Percentiles rank a stretch among this genome's conserved stretches.
These are phyloP conservation scores for Grallaria varia DNA, from an alignment of 2,113 vertebrate species.

Conservation along the genomic window DNA sequence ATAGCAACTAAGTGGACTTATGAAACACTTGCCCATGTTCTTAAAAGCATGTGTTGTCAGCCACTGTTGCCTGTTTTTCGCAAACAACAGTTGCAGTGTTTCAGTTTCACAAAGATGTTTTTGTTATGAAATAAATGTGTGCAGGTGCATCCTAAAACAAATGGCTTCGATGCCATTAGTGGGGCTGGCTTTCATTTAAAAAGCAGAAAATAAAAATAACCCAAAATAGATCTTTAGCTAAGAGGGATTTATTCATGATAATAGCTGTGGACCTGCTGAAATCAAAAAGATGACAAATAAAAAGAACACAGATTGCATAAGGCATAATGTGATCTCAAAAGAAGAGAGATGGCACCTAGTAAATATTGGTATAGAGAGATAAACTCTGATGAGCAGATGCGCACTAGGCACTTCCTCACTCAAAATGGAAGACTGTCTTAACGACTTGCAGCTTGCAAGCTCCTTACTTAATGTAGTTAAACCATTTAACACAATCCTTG, in stretches of 20 bases:
- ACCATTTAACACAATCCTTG: conserved; percentile 33
- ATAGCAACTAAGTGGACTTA: background rate
- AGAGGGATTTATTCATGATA: background rate
- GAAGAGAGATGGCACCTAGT: background rate
- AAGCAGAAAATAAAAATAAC: conserved; percentile 31
- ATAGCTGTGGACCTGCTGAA: background rate
- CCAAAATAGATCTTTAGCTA: background rate
- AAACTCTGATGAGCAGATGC: conserved; percentile 15
- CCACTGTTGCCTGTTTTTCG: background rate
- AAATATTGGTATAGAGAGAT: conserved; percentile 30
- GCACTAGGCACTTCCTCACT: background rate
- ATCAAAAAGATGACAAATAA: conserved; percentile 17
- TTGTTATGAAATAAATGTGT: background rate
- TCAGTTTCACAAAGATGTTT: conserved; percentile 20
- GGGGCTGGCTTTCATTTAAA: background rate
- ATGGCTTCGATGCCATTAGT: background rate
- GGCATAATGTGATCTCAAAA: conserved; percentile 7
- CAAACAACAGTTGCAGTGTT: conserved; percentile 17
- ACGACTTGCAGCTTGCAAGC: conserved; percentile 5
- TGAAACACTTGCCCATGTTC: background rate
- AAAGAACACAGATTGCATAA: conserved; percentile 5
- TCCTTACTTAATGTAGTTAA: conserved; percentile 11
- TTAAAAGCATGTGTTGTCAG: conserved; percentile 8
- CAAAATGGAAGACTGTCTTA: conserved; percentile 9
- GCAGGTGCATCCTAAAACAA: conserved; percentile 47